Base-by-base conservation (phyloP, 37 sponge, comb jelly and placozoan species). In the Aplysina aerophoba region DNA sequence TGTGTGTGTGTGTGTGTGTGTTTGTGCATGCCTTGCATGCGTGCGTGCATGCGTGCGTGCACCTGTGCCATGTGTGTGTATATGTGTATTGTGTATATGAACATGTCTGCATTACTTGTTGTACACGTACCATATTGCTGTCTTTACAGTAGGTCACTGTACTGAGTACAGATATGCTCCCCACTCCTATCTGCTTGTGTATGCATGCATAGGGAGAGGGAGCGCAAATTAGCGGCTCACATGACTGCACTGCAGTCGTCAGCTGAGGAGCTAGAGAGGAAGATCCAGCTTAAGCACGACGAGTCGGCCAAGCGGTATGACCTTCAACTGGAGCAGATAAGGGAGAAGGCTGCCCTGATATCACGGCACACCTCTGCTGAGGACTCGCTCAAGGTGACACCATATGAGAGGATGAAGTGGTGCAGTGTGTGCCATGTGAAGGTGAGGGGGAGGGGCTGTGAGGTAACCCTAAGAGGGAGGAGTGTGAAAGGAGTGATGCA, bases 271-370 rank as follows among this genome's bases (percentile, higher is more conserved):
- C 81, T 94, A 55, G 89, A 85, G 75, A 85, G 77, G 33, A 91
- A 86, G 78, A 91, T 94, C n/a, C 91, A 91, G 63, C 71, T 87
- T 3, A 94, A 94, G 92, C 94, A 91, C 64, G 82, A 88, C 36
- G 88, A 94, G 68, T 91, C 89, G 35, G 89, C 91, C 20, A 78
- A 74, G 17, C 56, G 92, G 4, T 83, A 94, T 66, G 94, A 85
- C 58, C 78, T 87, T 73, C 92, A 91, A 59, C 25, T 94, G 62
- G 94, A 94, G 73, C 92, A 89, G 81, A 91, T 44, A 25, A 94
- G 90, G 69, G 88, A 91, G 82, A 72, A 66, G 37, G 89, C 89
- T 27, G 89, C 84, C 25, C 67, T 81, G 1, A 28, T 55, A 0
- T 89, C 87, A 11, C 86, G 93, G 16, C 93, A 90, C 36, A 57